Conservation (phyloP, 2,113 vertebrate genomes). For the Sebastes fasciatus region DNA sequence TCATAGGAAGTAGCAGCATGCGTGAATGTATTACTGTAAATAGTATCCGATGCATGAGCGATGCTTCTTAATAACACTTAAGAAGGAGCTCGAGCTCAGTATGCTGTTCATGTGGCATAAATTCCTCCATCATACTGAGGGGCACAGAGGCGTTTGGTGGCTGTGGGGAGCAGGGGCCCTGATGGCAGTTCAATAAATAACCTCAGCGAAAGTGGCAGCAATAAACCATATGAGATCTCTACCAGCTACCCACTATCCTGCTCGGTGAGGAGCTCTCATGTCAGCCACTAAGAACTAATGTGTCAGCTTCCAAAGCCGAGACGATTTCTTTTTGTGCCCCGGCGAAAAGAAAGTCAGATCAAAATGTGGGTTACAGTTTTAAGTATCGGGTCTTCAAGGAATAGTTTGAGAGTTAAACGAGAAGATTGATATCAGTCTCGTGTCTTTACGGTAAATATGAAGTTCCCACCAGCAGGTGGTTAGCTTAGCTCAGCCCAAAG, state of each 20-base stretch:
- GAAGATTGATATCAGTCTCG: neutral
- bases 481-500: neutral
- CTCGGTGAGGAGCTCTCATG: conserved; percentile 61
- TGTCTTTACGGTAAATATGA: neutral
- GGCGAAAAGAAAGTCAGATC: conserved; percentile 18
- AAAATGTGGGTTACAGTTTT: conserved; percentile 5
- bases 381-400: neutral
- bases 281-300: conserved; percentile 56
- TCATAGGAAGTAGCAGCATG: conserved; percentile 56
- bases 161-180: conserved; percentile 64
- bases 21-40: conserved; percentile 74
- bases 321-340: conserved; percentile 43
- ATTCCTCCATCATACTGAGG: conserved; percentile 75
- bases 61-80: conserved; percentile 81
- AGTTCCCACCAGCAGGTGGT: neutral
- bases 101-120: conserved; percentile 71
- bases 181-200: conserved; percentile 84
- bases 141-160: conserved; percentile 63
- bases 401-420: neutral
- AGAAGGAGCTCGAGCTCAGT: conserved; percentile 57
- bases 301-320: conserved; percentile 48
- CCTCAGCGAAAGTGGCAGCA: conserved; percentile 75
- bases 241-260: conserved; percentile 61
- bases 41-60: conserved; percentile 74
- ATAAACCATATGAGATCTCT: conserved; percentile 81